phyloP scores from a whole-genome alignment of 2,888 invertebrate genomes.

The Lysandra bellargus region DNA sequence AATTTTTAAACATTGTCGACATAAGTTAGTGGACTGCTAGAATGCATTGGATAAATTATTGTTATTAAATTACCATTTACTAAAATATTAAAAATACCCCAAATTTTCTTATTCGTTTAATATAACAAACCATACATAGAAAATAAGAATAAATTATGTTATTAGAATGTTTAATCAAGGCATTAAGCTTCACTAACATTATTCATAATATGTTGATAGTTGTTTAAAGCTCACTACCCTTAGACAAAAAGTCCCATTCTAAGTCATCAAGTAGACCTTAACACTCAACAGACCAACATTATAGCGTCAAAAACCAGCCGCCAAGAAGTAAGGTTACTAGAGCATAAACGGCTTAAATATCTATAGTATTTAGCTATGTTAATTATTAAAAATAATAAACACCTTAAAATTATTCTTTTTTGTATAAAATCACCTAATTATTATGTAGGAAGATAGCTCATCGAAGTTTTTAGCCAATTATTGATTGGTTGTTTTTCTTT shows the following conservation, averaged over 20 bases:
- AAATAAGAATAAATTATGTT: neutral
- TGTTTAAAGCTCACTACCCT: constrained; percentile 26
- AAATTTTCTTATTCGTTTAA: neutral
- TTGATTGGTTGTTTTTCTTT: no score
- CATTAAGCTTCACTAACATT: constrained; percentile 5
- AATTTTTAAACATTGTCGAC: neutral
- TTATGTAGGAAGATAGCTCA: no score
- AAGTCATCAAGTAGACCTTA: neutral
- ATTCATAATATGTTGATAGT: constrained; percentile 15
- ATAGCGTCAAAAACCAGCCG: constrained; percentile 20
- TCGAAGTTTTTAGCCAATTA: no score
- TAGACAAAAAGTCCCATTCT: constrained; percentile 26
- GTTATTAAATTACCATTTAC: neutral
- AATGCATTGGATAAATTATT: neutral
- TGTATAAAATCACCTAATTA: neutral
- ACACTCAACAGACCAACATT: constrained; percentile 9
- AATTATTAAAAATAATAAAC: neutral
- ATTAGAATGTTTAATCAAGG: neutral
- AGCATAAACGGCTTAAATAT: neutral
- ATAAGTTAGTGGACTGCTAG: neutral
- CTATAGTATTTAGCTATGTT: neutral
- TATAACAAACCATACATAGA: neutral
- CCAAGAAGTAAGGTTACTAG: neutral
- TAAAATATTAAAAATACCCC: neutral
- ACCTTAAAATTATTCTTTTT: neutral